Evolutionary conservation across 2,797 vertebrate genomes (phyloP).

Genomic region (Lepilemur ruficaudatus): DNA sequence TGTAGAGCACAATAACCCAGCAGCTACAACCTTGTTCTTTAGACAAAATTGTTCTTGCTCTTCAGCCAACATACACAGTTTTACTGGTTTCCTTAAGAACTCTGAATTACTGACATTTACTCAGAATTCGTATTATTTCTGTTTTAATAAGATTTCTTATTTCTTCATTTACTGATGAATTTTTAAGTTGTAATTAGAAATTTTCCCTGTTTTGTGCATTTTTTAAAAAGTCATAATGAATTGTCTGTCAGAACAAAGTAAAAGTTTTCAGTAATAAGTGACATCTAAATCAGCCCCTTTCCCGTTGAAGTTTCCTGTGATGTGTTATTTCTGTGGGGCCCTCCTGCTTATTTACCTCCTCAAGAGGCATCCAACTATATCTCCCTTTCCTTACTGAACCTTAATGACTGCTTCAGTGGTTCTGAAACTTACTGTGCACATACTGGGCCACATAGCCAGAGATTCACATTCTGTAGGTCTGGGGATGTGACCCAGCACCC

Average conservation of each 20-base stretch:
- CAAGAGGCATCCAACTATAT: neutral
- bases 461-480: neutral
- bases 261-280: neutral
- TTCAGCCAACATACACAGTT: neutral
- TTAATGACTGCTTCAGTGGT: neutral
- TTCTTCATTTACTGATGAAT: neutral
- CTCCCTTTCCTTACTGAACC: neutral
- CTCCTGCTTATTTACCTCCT: neutral
- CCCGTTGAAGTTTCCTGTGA: neutral
- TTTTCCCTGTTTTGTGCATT: neutral
- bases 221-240: neutral
- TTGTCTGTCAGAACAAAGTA: neutral
- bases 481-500: neutral
- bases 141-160: conserved; percentile 1
- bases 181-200: conserved; percentile 17
- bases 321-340: neutral
- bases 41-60: neutral
- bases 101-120: neutral
- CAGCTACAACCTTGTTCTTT: neutral
- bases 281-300: neutral
- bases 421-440: neutral
- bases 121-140: neutral
- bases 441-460: neutral
- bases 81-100: neutral
- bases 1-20: neutral